A percentile compares a stretch with the other conserved stretches of the same genome.
Evolutionary conservation across 1,140 invertebrate species (phyloP).

Genomic region (Dreissena rostriformis): DNA sequence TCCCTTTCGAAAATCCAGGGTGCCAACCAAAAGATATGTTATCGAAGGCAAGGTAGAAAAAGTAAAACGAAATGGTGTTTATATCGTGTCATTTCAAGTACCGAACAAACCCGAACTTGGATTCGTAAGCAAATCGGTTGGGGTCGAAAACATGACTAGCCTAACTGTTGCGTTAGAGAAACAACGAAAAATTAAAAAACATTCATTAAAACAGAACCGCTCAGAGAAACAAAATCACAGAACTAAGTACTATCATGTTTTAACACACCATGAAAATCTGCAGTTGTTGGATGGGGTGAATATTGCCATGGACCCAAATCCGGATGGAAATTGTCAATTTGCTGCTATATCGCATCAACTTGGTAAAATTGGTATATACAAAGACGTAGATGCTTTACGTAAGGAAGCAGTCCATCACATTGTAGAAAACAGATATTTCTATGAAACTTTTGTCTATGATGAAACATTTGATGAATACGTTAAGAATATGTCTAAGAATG

Average conservation of each 20-base stretch:
- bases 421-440: slow-evolving; percentile 10
- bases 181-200: slow-evolving; percentile 7
- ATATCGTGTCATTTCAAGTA: slow-evolving; percentile 4
- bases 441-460: slow-evolving; percentile 16
- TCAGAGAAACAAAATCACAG: slow-evolving; percentile 6
- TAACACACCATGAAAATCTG: slow-evolving; percentile 3
- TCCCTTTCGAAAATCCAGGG: slow-evolving; percentile 21
- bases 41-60: slow-evolving; percentile 7
- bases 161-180: slow-evolving; percentile 5
- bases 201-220: slow-evolving; percentile 6
- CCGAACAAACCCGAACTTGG: slow-evolving; percentile 18
- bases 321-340: slow-evolving; percentile 25
- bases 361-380: slow-evolving; percentile 7
- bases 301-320: slow-evolving; percentile 5
- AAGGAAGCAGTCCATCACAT: slow-evolving; percentile 5
- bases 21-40: slow-evolving; percentile 28
- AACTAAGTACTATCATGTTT: slow-evolving; percentile 7
- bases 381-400: slow-evolving; percentile 3
- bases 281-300: slow-evolving; percentile 4
- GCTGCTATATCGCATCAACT: slow-evolving; percentile 24
- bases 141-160: slow-evolving; percentile 7
- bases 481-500: slow-evolving; percentile 4
- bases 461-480: slow-evolving; percentile 13
- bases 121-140: slow-evolving; percentile 28
- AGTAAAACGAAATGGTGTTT: slow-evolving; percentile 6